Evolutionary conservation across 2,797 vertebrate genomes (phyloP).

Genomic region (Gymnocypris eckloni): DNA sequence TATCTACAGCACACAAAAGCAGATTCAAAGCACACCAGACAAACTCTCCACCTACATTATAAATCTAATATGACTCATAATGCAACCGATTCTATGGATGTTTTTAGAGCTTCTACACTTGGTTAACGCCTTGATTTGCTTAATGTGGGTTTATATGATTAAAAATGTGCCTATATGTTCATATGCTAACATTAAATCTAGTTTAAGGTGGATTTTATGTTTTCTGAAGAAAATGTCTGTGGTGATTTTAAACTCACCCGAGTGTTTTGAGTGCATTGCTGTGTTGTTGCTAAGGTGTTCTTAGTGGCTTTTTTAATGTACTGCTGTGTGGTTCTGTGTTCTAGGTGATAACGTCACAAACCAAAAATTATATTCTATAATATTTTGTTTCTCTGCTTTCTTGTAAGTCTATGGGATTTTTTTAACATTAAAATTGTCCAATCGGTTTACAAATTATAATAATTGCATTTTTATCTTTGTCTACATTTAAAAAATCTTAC

Average conservation of each 20-base stretch:
- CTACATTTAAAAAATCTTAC: neutral
- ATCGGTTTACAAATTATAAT: neutral
- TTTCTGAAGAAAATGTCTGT: neutral
- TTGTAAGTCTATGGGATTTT: neutral
- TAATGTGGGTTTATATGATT: constrained; percentile 5
- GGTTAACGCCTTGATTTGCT: neutral
- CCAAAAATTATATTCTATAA: neutral
- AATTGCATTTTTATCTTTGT: neutral
- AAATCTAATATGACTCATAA: constrained; percentile 32
- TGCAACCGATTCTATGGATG: constrained; percentile 12
- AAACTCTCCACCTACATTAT: constrained; percentile 12
- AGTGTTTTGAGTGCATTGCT: neutral
- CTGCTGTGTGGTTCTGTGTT: neutral
- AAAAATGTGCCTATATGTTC: neutral
- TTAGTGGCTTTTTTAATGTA: neutral
- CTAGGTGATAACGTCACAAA: neutral
- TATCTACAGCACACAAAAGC: constrained; percentile 54
- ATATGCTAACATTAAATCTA: neutral
- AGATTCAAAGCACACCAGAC: constrained; percentile 44
- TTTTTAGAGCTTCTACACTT: constrained; percentile 2
- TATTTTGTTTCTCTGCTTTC: neutral
- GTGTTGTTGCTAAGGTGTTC: neutral
- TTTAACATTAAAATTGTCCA: neutral
- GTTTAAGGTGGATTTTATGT: neutral
- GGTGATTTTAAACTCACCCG: neutral